Conservation (phyloP, 2,888 invertebrate genomes). For the Xestobium rufovillosum region DNA sequence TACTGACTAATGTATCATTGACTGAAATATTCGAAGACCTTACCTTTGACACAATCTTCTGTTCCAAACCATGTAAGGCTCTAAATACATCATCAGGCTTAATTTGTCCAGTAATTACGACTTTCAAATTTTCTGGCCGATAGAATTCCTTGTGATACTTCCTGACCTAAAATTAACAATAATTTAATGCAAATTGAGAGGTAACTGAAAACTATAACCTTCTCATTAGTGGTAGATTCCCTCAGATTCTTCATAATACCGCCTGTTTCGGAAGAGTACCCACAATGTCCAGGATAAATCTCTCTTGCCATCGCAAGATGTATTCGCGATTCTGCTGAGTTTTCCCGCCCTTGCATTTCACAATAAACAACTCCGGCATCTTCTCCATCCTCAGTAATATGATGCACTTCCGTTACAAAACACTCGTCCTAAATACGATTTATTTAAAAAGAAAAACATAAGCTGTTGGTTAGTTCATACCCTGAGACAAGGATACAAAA, state of each 20-base stretch:
- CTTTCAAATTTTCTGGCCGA: constrained; percentile 77
- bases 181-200: constrained; percentile 3
- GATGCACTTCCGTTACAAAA: constrained; percentile 86
- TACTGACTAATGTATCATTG: too few species aligned
- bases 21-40: constrained; percentile 15
- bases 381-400: constrained; percentile 78
- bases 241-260: constrained; percentile 79
- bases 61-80: constrained; percentile 63
- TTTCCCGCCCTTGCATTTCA: constrained; percentile 87
- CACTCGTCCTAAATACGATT: constrained; percentile 57
- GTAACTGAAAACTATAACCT: constrained; percentile 60
- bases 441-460: background rate
- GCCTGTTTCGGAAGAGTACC: constrained; percentile 79
- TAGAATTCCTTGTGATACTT: constrained; percentile 81
- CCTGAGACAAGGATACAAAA: constrained; percentile 74
- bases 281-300: constrained; percentile 74
- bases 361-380: constrained; percentile 94
- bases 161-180: constrained; percentile 49
- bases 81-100: constrained; percentile 66
- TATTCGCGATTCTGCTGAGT: constrained; percentile 66
- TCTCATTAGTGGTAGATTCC: constrained; percentile 69
- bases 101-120: constrained; percentile 78
- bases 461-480: too few species aligned
- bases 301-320: constrained; percentile 57
- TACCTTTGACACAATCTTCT: constrained; percentile 66